Percentiles rank a stretch among this genome's conserved stretches.
Conservation (phyloP, 2,888 invertebrate genomes). For the Reticulitermes lucifugus region DNA sequence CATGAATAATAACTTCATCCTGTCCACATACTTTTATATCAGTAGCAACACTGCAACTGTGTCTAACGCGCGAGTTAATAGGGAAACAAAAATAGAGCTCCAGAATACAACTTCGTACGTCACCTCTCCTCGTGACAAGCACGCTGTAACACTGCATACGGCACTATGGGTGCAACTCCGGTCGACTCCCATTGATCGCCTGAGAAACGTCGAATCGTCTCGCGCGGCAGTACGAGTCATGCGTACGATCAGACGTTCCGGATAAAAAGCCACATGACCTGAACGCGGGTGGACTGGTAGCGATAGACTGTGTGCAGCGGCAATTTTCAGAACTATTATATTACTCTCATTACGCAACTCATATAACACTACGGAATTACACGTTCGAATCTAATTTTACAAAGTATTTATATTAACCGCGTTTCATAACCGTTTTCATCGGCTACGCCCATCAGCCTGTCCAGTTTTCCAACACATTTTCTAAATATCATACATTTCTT, state of each 20-base stretch:
- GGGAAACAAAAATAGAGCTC: not conserved
- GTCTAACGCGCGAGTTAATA: not conserved
- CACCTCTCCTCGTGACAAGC: not conserved
- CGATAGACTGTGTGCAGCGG: not conserved
- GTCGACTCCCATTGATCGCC: conserved; percentile 23
- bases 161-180: not conserved
- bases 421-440: too few species aligned
- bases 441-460: too few species aligned
- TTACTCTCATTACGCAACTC: not conserved
- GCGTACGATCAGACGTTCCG: conserved; percentile 13
- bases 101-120: not conserved
- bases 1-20: not conserved
- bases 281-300: not conserved
- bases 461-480: too few species aligned
- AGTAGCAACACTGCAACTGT: too few species aligned
- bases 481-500: too few species aligned
- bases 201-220: not conserved
- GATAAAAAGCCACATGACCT: conserved; percentile 25
- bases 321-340: conserved; percentile 20
- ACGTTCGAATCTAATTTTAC: too few species aligned
- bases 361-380: not conserved
- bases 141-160: conserved; percentile 19
- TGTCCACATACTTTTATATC: not conserved
- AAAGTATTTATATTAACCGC: too few species aligned
- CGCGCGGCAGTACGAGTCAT: not conserved